Conservation (phyloP, 2,888 invertebrate species). For the Drosophila putrida region DNA sequence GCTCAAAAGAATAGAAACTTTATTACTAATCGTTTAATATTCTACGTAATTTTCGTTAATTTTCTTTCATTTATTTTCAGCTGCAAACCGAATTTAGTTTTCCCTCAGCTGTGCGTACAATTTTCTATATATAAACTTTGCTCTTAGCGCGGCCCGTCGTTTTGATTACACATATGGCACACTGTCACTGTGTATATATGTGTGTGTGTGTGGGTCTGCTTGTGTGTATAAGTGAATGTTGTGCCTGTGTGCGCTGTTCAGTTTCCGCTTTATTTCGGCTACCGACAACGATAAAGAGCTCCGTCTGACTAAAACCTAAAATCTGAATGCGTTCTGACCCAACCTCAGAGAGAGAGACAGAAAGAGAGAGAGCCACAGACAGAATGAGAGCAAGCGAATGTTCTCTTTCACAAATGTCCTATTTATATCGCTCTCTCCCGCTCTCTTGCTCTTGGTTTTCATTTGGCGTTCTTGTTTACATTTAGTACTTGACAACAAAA, state of each 20-base stretch:
- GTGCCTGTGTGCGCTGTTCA: constrained; percentile 27
- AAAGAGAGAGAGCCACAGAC: background rate
- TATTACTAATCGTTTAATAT: constrained; percentile 21
- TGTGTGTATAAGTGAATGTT: constrained; percentile 20
- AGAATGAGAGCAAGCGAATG: background rate
- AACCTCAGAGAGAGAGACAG: constrained; percentile 4
- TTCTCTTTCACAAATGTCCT: constrained; percentile 35
- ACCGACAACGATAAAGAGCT: constrained; percentile 81
- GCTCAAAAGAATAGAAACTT: background rate
- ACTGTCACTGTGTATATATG: constrained; percentile 43
- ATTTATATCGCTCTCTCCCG: constrained; percentile 38
- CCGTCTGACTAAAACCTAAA: constrained; percentile 74
- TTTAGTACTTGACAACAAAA: constrained; percentile 38
- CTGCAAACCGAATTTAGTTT: constrained; percentile 58
- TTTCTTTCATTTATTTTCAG: constrained; percentile 63
- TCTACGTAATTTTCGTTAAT: constrained; percentile 44
- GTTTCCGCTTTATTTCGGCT: constrained; percentile 57
- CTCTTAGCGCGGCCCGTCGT: constrained; percentile 63
- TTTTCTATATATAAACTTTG: constrained; percentile 84
- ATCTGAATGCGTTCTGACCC: constrained; percentile 36
- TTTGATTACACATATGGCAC: constrained; percentile 77
- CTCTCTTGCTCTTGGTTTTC: background rate
- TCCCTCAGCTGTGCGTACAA: constrained; percentile 81
- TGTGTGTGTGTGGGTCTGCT: constrained; percentile 25
- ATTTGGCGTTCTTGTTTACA: constrained; percentile 55